These are phyloP conservation scores for Anguilla pacifica DNA, from an alignment of 2,797 vertebrate genomes.

Conservation along the genomic window DNA sequence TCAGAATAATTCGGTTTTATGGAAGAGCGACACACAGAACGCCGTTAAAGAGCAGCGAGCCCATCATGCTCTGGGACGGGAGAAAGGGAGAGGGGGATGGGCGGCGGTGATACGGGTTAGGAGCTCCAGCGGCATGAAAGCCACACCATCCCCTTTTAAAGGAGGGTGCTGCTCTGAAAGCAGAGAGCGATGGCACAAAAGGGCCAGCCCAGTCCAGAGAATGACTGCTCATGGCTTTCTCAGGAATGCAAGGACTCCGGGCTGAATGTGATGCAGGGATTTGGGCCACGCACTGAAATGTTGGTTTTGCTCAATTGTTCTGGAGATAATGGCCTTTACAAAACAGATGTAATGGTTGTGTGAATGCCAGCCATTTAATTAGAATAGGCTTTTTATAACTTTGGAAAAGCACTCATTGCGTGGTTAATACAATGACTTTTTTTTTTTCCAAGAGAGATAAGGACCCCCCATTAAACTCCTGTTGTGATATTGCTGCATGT, in stretches of 20 bases:
- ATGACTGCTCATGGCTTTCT: neutral
- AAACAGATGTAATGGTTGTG: conserved; percentile 37
- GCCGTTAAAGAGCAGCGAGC: neutral
- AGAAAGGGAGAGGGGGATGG: neutral
- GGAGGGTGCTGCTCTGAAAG: conserved; percentile 20
- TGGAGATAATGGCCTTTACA: conserved; percentile 31
- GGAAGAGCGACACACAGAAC: neutral
- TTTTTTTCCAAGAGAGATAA: neutral
- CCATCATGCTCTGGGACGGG: neutral
- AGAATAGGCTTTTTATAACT: conserved; percentile 29
- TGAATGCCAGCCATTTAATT: conserved; percentile 31
- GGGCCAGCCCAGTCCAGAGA: conserved; percentile 17
- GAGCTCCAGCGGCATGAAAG: conserved; percentile 1
- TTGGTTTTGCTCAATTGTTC: conserved; percentile 39
- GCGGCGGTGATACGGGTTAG: neutral
- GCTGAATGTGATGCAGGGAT: conserved; percentile 11
- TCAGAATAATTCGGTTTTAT: neutral
- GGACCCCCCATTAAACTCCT: neutral
- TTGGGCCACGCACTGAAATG: conserved; percentile 26
- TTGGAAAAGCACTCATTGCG: conserved; percentile 16
- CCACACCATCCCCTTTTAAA: conserved; percentile 21
- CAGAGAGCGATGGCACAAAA: conserved; percentile 18
- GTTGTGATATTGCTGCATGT: neutral
- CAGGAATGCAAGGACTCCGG: conserved; percentile 20
- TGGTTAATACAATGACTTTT: conserved; percentile 28